Base-by-base conservation (phyloP, 2,888 invertebrate species). In the Daptonema setosum region DNA sequence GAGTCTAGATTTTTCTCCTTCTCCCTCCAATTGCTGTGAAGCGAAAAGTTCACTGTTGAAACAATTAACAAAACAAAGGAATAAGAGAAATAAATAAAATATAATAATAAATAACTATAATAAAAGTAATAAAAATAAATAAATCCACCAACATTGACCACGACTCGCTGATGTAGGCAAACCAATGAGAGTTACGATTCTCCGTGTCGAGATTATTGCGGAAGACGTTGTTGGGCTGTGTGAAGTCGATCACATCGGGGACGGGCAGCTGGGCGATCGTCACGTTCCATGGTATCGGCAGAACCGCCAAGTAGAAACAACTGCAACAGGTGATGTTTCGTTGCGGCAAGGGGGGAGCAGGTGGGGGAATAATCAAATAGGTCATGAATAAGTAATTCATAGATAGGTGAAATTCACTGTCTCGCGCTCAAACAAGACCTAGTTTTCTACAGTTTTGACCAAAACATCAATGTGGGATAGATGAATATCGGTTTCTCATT, bases 131-230 rank as follows among this genome's bases (percentile, higher is more conserved):
- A n/a, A n/a, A n/a, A n/a, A n/a, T n/a, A n/a, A n/a, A n/a, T n/a
- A n/a, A n/a, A n/a, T 20, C 41, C 41, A 41, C 41, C 41, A 41
- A 41, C n/a, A n/a, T n/a, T n/a, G n/a, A n/a, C n/a, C n/a, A n/a
- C n/a, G 57, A 54, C 55, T 69, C 69, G 8, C 69, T 68, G 29
- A 69, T 65, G 60, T 69, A 69, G 24, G 68, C 69, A 50, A 50
- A 50, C 26, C 28, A 50, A 14, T 20, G 25, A n/a, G 14, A n/a
- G 26, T 50, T 25, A 2, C 26, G 50, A 26, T 26, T 50, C 5
- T 11, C 5, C 8, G 24, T 8, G 28, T 28, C 26, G 8, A 50
- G 5, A 20, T 50, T 50, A 22, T 50, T 50, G 8, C 26, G 3
- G 26, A 50, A 8, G 26, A 50, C 50, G 26, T 50, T 50, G 20